phyloP scores from a whole-genome alignment of 2,113 vertebrate species.

The Zingel zingel region DNA sequence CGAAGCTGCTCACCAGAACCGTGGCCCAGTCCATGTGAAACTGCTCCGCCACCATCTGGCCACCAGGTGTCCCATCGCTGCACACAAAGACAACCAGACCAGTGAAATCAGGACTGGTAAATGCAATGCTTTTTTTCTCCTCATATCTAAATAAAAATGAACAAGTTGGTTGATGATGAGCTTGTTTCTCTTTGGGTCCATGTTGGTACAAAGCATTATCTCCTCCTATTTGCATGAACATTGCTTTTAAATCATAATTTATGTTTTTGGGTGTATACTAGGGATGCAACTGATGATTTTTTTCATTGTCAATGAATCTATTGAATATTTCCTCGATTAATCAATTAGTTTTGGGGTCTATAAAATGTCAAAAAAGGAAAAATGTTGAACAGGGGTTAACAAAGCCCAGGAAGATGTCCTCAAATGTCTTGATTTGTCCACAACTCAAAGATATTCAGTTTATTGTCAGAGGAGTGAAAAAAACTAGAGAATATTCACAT shows the following conservation, averaged over 20 bases:
- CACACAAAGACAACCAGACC: background rate
- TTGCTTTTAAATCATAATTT: background rate
- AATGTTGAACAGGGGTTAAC: too few species aligned
- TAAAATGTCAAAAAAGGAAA: too few species aligned
- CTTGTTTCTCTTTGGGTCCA: background rate
- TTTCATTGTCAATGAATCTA: too few species aligned
- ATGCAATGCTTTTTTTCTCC: background rate
- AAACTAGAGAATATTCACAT: too few species aligned
- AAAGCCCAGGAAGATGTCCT: too few species aligned
- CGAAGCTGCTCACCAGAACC: conserved; percentile 93
- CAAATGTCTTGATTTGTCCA: too few species aligned
- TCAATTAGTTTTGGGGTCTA: too few species aligned
- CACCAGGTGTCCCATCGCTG: conserved; percentile 91
- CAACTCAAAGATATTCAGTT: too few species aligned
- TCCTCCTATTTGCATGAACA: background rate
- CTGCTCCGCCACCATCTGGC: conserved; percentile 90
- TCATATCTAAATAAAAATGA: background rate
- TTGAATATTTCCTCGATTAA: too few species aligned
- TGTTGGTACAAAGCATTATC: background rate
- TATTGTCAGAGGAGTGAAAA: too few species aligned
- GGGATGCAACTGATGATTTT: too few species aligned
- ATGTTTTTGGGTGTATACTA: background rate
- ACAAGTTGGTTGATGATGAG: background rate
- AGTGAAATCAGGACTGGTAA: background rate
- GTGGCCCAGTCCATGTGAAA: conserved; percentile 93